A percentile compares a stretch with the other conserved stretches of the same genome.
Conservation (phyloP, 2,113 vertebrate genomes). For the Anhinga rufa region DNA sequence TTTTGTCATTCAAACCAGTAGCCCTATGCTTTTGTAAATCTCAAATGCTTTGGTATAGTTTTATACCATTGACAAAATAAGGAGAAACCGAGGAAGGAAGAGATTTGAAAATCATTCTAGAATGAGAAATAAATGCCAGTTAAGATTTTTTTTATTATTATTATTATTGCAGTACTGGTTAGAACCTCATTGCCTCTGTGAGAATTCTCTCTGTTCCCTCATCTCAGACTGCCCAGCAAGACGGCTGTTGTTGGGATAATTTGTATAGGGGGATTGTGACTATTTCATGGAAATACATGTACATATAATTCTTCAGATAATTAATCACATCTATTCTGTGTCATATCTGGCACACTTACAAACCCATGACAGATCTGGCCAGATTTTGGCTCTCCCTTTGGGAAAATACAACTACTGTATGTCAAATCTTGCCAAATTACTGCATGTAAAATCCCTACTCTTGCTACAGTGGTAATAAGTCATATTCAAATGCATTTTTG, state of each 20-base stretch:
- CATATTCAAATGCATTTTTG: neutral
- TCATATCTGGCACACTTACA: conserved; percentile 31
- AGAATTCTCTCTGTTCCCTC: neutral
- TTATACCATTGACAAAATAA: neutral
- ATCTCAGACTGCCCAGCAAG: neutral
- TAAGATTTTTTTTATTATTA: neutral
- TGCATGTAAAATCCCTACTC: neutral
- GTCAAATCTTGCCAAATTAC: conserved; percentile 41
- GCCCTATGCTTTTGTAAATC: neutral
- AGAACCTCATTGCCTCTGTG: neutral
- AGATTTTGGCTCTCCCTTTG: conserved; percentile 52
- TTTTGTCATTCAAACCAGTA: neutral
- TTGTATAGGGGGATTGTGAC: neutral
- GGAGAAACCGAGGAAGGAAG: neutral
- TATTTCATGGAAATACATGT: conserved; percentile 1
- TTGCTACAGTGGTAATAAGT: neutral
- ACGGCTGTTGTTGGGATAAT: neutral
- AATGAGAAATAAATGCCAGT: neutral
- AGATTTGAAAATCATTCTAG: neutral
- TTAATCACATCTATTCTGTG: conserved; percentile 38
- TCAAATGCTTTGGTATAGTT: neutral
- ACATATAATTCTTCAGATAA: conserved; percentile 21
- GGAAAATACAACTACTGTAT: conserved; percentile 57
- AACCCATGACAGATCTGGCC: conserved; percentile 36
- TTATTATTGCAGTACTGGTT: neutral